Evolutionary conservation across 2,113 vertebrate species (phyloP).

Genomic region (Eublepharis macularius): DNA sequence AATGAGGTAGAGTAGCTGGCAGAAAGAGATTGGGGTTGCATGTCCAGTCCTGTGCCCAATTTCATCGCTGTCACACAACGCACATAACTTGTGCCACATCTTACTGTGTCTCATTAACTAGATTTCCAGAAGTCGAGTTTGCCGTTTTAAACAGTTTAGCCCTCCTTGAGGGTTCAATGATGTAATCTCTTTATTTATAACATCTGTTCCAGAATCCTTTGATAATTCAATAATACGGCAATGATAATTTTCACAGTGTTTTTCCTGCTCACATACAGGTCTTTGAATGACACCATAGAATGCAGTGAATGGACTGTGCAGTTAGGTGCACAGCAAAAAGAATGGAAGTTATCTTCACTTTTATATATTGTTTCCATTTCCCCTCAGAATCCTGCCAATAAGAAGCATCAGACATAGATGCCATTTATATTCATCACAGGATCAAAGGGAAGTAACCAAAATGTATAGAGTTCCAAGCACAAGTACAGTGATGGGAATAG

Average conservation of each 20-base stretch:
- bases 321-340: not conserved
- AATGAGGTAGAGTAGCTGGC: conserved; percentile 9
- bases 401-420: not conserved
- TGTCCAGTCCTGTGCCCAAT: not conserved
- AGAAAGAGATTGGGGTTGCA: conserved; percentile 14
- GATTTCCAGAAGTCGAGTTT: not conserved
- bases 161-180: conserved; percentile 1
- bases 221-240: not conserved
- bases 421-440: not conserved
- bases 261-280: not conserved
- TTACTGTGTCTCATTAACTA: not conserved
- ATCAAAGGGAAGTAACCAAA: not conserved
- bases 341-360: not conserved
- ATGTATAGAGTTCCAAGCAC: not conserved
- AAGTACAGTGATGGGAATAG: not conserved
- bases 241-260: not conserved
- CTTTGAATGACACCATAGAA: not conserved
- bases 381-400: not conserved
- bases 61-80: conserved; percentile 15
- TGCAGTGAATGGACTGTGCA: not conserved
- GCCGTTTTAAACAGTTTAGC: not conserved
- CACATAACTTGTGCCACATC: conserved; percentile 7
- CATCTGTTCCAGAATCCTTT: conserved; percentile 4
- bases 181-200: conserved; percentile 15
- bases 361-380: not conserved